Percentiles rank a stretch among this genome's conserved stretches.
phyloP scores from a whole-genome alignment of 2,113 vertebrate genomes.

The Oreochromis niloticus region DNA sequence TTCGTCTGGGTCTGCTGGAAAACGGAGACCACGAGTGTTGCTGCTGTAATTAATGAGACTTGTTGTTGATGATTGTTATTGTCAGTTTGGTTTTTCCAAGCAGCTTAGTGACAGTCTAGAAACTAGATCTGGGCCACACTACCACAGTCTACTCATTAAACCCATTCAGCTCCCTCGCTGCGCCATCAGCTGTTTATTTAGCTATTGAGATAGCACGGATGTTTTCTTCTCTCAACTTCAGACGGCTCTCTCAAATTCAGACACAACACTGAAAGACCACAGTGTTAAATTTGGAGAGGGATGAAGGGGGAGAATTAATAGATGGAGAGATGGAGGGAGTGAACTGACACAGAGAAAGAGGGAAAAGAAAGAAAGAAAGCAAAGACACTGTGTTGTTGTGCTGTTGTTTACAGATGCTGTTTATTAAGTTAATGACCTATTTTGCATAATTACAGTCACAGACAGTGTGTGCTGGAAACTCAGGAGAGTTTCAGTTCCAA shows the following conservation, averaged over 20 bases:
- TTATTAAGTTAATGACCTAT: slow-evolving; percentile 59
- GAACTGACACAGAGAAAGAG: background rate
- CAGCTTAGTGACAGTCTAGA: slow-evolving; percentile 39
- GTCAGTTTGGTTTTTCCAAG: slow-evolving; percentile 43
- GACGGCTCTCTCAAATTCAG: slow-evolving; percentile 21
- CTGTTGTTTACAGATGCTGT: slow-evolving; percentile 51
- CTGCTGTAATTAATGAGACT: slow-evolving; percentile 54
- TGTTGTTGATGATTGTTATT: slow-evolving; percentile 57
- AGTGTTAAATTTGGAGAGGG: slow-evolving; percentile 15
- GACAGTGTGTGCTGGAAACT: slow-evolving; percentile 24
- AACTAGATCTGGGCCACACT: slow-evolving; percentile 57
- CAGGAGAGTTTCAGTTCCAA: slow-evolving; percentile 24
- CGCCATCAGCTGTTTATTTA: slow-evolving; percentile 53
- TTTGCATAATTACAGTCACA: slow-evolving; percentile 56
- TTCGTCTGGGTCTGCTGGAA: slow-evolving; percentile 18
- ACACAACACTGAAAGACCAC: slow-evolving; percentile 1
- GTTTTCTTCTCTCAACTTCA: slow-evolving; percentile 54
- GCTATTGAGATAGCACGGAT: slow-evolving; percentile 7
- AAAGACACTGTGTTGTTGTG: slow-evolving; percentile 17
- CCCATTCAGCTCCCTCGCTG: slow-evolving; percentile 29
- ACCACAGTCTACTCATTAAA: slow-evolving; percentile 57
- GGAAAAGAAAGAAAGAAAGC: background rate
- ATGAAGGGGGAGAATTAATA: background rate
- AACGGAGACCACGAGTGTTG: slow-evolving; percentile 27
- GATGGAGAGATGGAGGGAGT: background rate